phyloP scores from a whole-genome alignment of 2,113 vertebrate species.

The Macaca mulatta region DNA sequence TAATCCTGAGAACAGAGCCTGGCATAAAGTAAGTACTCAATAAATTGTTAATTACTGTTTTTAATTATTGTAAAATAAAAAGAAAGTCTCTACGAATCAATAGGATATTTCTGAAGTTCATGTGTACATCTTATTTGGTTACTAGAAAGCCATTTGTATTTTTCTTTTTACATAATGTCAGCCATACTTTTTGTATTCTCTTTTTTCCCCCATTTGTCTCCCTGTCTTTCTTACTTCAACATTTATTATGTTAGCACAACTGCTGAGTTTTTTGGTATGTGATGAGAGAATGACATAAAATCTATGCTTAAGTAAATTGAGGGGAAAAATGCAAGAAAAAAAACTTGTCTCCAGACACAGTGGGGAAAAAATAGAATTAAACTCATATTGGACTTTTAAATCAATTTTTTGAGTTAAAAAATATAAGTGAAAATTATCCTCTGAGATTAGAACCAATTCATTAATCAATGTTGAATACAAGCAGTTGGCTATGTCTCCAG shows the following conservation, averaged over 20 bases:
- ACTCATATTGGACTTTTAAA: neutral
- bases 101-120: neutral
- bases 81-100: neutral
- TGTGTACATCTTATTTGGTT: neutral
- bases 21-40: neutral
- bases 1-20: neutral
- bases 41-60: neutral
- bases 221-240: neutral
- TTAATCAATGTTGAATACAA: neutral
- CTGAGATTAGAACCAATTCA: neutral
- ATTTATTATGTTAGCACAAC: neutral
- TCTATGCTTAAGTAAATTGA: neutral
- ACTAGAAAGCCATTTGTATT: neutral
- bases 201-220: neutral
- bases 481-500: neutral
- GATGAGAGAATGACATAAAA: neutral
- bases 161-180: neutral
- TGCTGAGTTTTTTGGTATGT: neutral
- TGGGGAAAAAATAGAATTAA: neutral
- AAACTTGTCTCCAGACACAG: neutral
- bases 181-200: neutral
- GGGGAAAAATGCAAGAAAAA: neutral
- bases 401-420: neutral
- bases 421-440: neutral
- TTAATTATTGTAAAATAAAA: neutral